A percentile compares a stretch with the other conserved stretches of the same genome.
phyloP scores from a whole-genome alignment of 2,888 invertebrate genomes.

The Dinocampus coccinellae region DNA sequence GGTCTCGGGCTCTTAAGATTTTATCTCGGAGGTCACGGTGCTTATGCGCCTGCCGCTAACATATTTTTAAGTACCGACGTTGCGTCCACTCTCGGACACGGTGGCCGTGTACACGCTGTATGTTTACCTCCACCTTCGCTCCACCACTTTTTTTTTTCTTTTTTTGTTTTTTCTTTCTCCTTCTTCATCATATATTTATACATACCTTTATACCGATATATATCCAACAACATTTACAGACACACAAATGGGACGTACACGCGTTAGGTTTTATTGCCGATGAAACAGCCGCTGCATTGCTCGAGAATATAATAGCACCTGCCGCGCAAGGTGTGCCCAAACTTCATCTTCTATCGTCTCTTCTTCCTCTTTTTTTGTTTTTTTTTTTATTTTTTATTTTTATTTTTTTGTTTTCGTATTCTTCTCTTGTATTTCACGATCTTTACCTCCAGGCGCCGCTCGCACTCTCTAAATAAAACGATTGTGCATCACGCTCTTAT shows the following conservation, averaged over 20 bases:
- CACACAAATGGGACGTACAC: slow-evolving; percentile 38
- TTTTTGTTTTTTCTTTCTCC: neutral
- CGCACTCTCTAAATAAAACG: slow-evolving; percentile 24
- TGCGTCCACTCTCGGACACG: slow-evolving; percentile 30
- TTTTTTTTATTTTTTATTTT: slow-evolving; percentile 27
- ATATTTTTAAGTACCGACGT: slow-evolving; percentile 65
- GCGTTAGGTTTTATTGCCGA: slow-evolving; percentile 50
- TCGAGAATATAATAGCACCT: slow-evolving; percentile 59
- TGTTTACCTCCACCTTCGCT: slow-evolving; percentile 16
- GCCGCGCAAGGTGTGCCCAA: slow-evolving; percentile 66
- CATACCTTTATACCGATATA: slow-evolving; percentile 33
- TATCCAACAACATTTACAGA: slow-evolving; percentile 9
- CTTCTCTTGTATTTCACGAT: slow-evolving; percentile 7
- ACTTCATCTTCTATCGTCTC: slow-evolving; percentile 45
- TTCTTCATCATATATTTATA: slow-evolving; percentile 38
- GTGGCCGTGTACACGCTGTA: slow-evolving; percentile 33
- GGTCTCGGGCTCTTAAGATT: slow-evolving; percentile 58
- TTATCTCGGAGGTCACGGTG: slow-evolving; percentile 68
- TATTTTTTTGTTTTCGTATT: slow-evolving; percentile 23
- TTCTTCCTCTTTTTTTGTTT: slow-evolving; percentile 30
- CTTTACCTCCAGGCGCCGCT: slow-evolving; percentile 38
- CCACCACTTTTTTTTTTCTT: neutral
- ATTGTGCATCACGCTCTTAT: neutral
- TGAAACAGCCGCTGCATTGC: slow-evolving; percentile 46
- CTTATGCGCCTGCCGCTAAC: slow-evolving; percentile 65